Percentiles rank a stretch among this genome's conserved stretches.
Evolutionary conservation across 2,113 vertebrate genomes (phyloP).

Genomic region (Oncorhynchus tshawytscha): DNA sequence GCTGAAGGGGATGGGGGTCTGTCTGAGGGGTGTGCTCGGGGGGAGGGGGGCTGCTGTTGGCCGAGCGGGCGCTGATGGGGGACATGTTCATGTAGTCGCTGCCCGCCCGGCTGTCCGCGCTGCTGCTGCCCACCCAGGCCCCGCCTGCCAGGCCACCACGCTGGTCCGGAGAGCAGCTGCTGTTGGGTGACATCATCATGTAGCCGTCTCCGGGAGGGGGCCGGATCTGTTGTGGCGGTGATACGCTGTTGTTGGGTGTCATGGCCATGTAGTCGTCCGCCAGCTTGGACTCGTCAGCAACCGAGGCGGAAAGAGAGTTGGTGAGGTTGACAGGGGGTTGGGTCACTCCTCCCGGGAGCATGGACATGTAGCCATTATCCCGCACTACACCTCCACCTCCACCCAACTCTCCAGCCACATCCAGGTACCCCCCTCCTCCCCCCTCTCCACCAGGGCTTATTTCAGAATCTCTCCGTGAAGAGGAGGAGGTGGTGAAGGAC

Average conservation of each 20-base stretch:
- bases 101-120: constrained; percentile 62
- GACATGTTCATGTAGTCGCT: constrained; percentile 86
- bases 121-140: constrained; percentile 67
- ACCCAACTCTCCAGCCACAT: constrained; percentile 66
- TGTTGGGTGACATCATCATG: constrained; percentile 79
- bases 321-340: constrained; percentile 57
- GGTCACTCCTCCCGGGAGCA: constrained; percentile 76
- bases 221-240: constrained; percentile 72
- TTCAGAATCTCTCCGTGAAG: constrained; percentile 47
- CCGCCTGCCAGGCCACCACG: constrained; percentile 56
- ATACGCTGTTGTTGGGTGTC: constrained; percentile 75
- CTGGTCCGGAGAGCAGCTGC: constrained; percentile 78
- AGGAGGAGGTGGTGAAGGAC: constrained; percentile 61
- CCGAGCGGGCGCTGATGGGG: constrained; percentile 70
- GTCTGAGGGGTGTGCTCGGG: constrained; percentile 43
- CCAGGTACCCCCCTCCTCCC: constrained; percentile 57
- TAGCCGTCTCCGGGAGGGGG: constrained; percentile 72
- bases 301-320: constrained; percentile 61
- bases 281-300: constrained; percentile 67
- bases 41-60: constrained; percentile 68
- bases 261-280: constrained; percentile 79
- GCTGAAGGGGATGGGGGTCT: constrained; percentile 61
- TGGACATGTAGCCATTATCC: constrained; percentile 78
- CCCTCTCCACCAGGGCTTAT: constrained; percentile 36
- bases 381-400: constrained; percentile 49